Evolutionary conservation across 2,888 invertebrate genomes (phyloP).

Genomic region (Strigamia maritima): DNA sequence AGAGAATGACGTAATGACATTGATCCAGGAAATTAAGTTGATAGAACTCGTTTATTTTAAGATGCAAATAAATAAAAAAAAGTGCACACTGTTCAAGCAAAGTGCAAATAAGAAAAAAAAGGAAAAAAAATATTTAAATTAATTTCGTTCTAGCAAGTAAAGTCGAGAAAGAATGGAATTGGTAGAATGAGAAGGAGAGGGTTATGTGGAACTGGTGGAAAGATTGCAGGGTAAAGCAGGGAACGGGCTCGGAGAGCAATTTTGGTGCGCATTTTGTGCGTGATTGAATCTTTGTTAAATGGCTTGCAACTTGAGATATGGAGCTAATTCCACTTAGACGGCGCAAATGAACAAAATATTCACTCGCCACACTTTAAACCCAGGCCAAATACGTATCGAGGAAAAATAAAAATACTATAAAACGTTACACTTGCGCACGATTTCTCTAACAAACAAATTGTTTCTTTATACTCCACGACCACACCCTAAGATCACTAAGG

Average conservation of each 20-base stretch:
- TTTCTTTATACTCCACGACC: neutral
- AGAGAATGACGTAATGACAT: neutral
- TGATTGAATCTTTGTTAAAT: neutral
- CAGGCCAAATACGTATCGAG: neutral
- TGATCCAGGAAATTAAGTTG: neutral
- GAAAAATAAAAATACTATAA: neutral
- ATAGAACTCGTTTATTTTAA: neutral
- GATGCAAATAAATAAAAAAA: neutral
- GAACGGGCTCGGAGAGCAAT: neutral
- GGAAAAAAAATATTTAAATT: neutral
- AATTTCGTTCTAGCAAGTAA: neutral
- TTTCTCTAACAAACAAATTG: neutral
- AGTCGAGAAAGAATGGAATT: neutral
- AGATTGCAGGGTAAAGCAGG: neutral
- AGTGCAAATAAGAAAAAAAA: neutral
- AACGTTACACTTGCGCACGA: neutral
- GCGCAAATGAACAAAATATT: neutral
- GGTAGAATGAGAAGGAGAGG: neutral
- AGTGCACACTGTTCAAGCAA: no score
- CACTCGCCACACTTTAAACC: neutral
- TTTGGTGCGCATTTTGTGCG: neutral
- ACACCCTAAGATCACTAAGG: neutral
- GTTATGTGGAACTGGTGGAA: neutral
- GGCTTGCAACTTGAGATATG: neutral
- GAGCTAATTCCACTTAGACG: neutral